phyloP scores from a whole-genome alignment of 2,888 invertebrate genomes.

The Serrognathus titanus region DNA sequence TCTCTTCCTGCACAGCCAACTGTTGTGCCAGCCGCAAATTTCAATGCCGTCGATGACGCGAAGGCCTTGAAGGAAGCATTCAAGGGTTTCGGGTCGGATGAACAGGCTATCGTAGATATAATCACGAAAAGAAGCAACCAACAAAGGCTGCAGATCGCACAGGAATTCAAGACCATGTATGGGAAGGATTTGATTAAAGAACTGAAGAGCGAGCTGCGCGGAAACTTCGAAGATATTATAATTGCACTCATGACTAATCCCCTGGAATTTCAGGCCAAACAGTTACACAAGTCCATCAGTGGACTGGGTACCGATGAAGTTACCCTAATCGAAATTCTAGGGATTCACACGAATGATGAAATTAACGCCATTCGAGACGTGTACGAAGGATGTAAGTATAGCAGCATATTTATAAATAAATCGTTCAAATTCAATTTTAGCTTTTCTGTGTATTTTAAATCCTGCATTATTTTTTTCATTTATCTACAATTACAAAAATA shows the following conservation, averaged over 20 bases:
- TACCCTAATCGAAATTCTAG: conserved; percentile 81
- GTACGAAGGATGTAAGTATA: conserved; percentile 68
- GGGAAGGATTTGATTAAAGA: conserved; percentile 78
- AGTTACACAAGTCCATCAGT: conserved; percentile 75
- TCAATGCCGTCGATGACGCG: conserved; percentile 42
- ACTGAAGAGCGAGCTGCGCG: conserved; percentile 82
- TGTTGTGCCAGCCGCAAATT: conserved; percentile 37
- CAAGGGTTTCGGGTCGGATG: conserved; percentile 55
- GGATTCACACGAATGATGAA: conserved; percentile 79
- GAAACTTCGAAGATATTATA: conserved; percentile 81
- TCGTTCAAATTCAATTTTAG: too few species aligned
- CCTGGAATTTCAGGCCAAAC: conserved; percentile 77
- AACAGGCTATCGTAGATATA: conserved; percentile 63
- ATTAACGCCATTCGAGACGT: conserved; percentile 73
- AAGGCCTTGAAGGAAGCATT: conserved; percentile 43
- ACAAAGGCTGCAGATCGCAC: conserved; percentile 64
- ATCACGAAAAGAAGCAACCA: conserved; percentile 60
- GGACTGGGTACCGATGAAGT: conserved; percentile 81
- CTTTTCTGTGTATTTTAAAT: too few species aligned
- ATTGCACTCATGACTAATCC: conserved; percentile 80
- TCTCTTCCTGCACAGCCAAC: conserved; percentile 34
- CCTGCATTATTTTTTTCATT: too few species aligned
- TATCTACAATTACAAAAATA: too few species aligned
- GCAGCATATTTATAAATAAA: background rate
- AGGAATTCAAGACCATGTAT: conserved; percentile 58